Evolutionary conservation across 1,140 invertebrate genomes (phyloP), one percentile per base, ranked within the genome.

Genomic region (Aricia agestis): DNA sequence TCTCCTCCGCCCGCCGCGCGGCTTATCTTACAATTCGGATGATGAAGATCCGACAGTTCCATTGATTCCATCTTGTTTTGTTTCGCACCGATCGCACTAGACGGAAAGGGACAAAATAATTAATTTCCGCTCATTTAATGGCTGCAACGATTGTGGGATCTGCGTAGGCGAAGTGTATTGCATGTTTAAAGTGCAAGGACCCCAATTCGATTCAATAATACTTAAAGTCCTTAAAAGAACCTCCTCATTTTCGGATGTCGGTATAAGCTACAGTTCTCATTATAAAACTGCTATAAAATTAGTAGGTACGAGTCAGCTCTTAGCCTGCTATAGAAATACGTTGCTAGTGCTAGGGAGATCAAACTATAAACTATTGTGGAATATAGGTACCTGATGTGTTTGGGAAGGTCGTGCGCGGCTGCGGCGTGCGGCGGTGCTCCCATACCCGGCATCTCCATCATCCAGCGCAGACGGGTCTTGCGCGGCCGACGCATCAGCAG

Each of bases 21-120:
- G 92, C 97, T 98, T 74, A 98, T 97, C 89, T 98, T 98, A 91
- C 98, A 99, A 86, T 98, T 98, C 3, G 97, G 97, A 92, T 98
- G 97, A 92, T 98, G 97, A 70, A 99, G 93, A 89, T 99, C 98
- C 4, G 97, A 97, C 67, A 99, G 87, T 88, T 99, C 98, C 95
- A 98, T 97, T 66, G 97, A 95, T 85, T 98, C 97, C 94, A 97
- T 96, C 92, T 97, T 97, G 88, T 94, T 94, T 94, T 96, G 90
- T 90, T 94, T 86, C 90, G 91, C 72, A 83, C 94, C 83, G 84
- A 93, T 93, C 42, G 93, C 89, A 79, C 93, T 93, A 78, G 36
- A 79, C 13, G 13, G 45, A 52, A 52, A 52, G 45, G 13, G 45
- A 52, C 11, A 13, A 52, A 13, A 52, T 13, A 52, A 13, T 11